Evolutionary conservation across 2,797 vertebrate species (phyloP).

Genomic region (Avahi laniger): DNA sequence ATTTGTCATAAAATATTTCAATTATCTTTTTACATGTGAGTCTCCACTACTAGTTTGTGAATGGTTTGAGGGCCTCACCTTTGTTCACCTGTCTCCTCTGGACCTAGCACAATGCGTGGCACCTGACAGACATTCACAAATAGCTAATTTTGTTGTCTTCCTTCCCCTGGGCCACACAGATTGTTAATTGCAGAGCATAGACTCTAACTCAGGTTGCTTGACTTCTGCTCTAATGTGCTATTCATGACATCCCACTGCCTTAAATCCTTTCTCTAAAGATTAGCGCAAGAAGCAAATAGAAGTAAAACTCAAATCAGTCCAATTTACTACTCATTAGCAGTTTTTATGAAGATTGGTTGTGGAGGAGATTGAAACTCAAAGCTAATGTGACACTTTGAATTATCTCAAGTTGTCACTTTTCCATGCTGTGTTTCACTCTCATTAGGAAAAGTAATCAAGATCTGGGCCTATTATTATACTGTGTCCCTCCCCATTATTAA

Average conservation of each 20-base stretch:
- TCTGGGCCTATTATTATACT: constrained; percentile 34
- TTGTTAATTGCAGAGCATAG: background rate
- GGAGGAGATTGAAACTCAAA: constrained; percentile 72
- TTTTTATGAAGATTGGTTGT: constrained; percentile 68
- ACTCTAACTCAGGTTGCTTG: background rate
- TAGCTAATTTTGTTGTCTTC: background rate
- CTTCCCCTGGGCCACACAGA: background rate
- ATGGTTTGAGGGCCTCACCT: rapidly evolving
- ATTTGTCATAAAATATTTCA: background rate
- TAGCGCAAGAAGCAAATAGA: constrained; percentile 58
- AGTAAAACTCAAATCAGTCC: constrained; percentile 65
- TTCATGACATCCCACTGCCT: constrained; percentile 21
- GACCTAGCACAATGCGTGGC: background rate
- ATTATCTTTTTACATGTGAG: background rate
- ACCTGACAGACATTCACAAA: background rate
- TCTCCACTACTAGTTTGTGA: background rate
- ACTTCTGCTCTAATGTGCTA: background rate
- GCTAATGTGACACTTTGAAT: constrained; percentile 72
- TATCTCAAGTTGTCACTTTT: constrained; percentile 73
- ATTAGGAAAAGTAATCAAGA: constrained; percentile 68
- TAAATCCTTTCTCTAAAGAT: constrained; percentile 55
- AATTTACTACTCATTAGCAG: constrained; percentile 72
- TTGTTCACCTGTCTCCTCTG: background rate
- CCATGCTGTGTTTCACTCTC: constrained; percentile 61
- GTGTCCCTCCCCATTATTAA: constrained; percentile 27